Percentiles rank a stretch among this genome's conserved stretches.
These are phyloP conservation scores for Lichenostomus cassidix DNA, from an alignment of 2,113 vertebrate species.

Conservation along the genomic window DNA sequence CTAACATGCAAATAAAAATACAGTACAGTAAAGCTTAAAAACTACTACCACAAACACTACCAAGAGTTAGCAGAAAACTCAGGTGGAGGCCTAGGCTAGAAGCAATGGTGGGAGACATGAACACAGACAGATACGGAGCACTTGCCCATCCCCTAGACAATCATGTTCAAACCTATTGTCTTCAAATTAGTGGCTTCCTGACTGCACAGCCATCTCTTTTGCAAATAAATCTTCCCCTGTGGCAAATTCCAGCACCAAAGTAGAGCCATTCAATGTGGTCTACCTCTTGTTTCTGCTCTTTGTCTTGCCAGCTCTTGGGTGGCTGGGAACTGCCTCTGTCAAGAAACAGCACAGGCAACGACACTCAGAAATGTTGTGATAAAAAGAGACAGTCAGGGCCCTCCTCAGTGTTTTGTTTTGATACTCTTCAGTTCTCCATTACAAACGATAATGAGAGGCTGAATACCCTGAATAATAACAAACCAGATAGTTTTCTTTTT, in stretches of 20 bases:
- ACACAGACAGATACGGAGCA: rapidly evolving
- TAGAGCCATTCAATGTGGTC: neutral
- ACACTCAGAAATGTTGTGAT: neutral
- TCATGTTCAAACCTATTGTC: neutral
- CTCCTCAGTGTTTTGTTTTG: constrained; percentile 26
- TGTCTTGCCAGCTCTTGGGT: neutral
- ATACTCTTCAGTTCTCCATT: constrained; percentile 16
- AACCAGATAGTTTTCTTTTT: neutral
- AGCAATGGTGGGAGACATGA: neutral
- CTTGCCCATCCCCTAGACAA: neutral
- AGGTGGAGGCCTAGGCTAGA: neutral
- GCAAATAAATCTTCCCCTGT: neutral
- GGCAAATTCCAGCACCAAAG: neutral
- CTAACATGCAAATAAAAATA: neutral
- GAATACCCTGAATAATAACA: constrained; percentile 13
- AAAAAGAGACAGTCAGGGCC: constrained; percentile 7
- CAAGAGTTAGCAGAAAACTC: neutral
- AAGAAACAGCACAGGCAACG: neutral
- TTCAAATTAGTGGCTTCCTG: neutral
- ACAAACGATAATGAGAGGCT: neutral
- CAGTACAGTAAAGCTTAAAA: neutral
- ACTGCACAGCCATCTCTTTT: neutral
- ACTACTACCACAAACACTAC: neutral
- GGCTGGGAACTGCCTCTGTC: neutral
- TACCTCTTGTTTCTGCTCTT: neutral